phyloP scores from a whole-genome alignment of 2,888 invertebrate species.

The Nymphalis c-album region DNA sequence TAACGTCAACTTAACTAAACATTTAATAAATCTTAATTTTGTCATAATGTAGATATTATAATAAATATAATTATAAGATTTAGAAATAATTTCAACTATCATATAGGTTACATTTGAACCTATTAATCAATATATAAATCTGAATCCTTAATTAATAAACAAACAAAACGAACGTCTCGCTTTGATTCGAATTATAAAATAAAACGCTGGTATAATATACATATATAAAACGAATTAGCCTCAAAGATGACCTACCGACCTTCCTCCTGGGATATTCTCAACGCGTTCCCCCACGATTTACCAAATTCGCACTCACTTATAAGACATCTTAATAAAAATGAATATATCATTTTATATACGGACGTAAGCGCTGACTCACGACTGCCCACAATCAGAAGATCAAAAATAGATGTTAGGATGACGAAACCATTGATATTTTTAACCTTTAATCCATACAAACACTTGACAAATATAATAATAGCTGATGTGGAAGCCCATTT shows the following conservation, averaged over 20 bases:
- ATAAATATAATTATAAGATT: too few relatives aligned
- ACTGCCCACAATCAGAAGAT: conserved; percentile 16
- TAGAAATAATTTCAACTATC: too few relatives aligned
- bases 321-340: conserved; percentile 14
- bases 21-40: too few relatives aligned
- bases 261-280: conserved; percentile 42
- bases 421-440: background rate
- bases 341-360: conserved; percentile 9
- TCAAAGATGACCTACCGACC: conserved; percentile 34
- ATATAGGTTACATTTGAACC: too few relatives aligned
- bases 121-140: too few relatives aligned
- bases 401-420: conserved; percentile 4
- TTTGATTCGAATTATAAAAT: too few relatives aligned
- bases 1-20: too few relatives aligned
- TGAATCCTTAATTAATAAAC: too few relatives aligned
- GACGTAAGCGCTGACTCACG: conserved; percentile 25
- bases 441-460: background rate
- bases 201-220: too few relatives aligned
- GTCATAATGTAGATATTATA: too few relatives aligned
- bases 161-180: too few relatives aligned
- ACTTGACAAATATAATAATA: background rate
- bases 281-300: conserved; percentile 44
- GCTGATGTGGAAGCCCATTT: background rate
- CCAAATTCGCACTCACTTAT: conserved; percentile 36
- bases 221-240: background rate